Evolutionary conservation across 2,113 vertebrate genomes (phyloP).

Genomic region (Eublepharis macularius): DNA sequence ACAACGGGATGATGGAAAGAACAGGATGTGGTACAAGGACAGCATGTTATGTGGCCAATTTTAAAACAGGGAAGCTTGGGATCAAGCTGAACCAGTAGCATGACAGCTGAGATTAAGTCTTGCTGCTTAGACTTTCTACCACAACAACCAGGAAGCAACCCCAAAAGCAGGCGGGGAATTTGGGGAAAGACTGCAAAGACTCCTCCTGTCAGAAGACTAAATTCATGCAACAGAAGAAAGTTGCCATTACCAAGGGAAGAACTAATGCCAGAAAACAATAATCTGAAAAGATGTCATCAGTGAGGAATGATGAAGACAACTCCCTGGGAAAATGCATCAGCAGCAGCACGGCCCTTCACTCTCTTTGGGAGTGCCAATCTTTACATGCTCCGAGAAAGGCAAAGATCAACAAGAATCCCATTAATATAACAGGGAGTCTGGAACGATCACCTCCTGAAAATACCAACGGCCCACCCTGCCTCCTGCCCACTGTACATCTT

Average conservation of each 20-base stretch:
- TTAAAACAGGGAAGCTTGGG: neutral
- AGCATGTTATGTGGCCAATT: neutral
- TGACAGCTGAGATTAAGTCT: neutral
- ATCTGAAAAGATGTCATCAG: neutral
- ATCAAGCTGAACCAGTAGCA: neutral
- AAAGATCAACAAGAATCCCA: neutral
- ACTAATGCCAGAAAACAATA: neutral
- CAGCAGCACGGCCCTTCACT: neutral
- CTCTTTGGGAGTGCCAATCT: neutral
- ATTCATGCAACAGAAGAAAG: neutral
- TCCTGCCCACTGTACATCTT: neutral
- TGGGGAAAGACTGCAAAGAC: neutral
- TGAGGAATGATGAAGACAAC: neutral
- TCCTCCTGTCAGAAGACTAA: neutral
- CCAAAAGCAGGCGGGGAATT: neutral
- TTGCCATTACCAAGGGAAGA: neutral
- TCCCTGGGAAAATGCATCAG: neutral
- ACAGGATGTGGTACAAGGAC: neutral
- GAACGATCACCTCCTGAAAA: neutral
- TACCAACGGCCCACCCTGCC: neutral
- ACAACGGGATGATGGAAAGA: neutral
- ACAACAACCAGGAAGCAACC: rapidly evolving
- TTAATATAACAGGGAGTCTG: neutral
- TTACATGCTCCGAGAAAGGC: neutral
- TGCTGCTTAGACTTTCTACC: rapidly evolving